phyloP scores from a whole-genome alignment of 2,888 invertebrate genomes.

The Troides helena region DNA sequence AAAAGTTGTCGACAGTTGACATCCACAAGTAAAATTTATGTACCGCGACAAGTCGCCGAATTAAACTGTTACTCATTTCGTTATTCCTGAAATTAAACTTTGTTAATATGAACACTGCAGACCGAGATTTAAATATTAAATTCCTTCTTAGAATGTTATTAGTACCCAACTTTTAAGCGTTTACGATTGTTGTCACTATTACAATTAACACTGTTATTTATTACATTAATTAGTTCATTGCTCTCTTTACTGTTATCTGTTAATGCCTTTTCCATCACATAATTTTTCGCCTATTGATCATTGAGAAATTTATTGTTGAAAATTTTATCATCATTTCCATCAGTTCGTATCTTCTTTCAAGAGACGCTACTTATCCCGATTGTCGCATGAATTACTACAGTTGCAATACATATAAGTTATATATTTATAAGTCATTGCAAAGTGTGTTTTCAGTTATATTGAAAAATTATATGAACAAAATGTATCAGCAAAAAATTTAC shows the following conservation, averaged over 20 bases:
- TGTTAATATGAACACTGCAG: conserved; percentile 57
- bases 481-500: not conserved
- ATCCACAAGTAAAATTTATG: conserved; percentile 76
- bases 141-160: not conserved
- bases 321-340: too few relatives aligned
- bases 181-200: too few relatives aligned
- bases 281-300: too few relatives aligned
- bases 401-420: not conserved
- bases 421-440: not conserved
- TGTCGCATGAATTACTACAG: not conserved
- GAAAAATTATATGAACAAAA: not conserved
- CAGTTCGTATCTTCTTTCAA: too few relatives aligned
- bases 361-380: too few relatives aligned
- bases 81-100: conserved; percentile 74
- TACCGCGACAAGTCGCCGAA: conserved; percentile 63
- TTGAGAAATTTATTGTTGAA: too few relatives aligned
- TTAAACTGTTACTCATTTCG: conserved; percentile 72
- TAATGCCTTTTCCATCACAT: too few relatives aligned
- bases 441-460: not conserved
- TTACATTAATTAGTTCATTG: too few relatives aligned
- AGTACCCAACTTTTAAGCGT: not conserved
- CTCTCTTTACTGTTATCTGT: too few relatives aligned
- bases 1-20: conserved; percentile 76
- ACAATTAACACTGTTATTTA: too few relatives aligned
- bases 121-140: conserved; percentile 7